Evolutionary conservation across 1,140 invertebrate species (phyloP).

Genomic region (Whitmania pigra): DNA sequence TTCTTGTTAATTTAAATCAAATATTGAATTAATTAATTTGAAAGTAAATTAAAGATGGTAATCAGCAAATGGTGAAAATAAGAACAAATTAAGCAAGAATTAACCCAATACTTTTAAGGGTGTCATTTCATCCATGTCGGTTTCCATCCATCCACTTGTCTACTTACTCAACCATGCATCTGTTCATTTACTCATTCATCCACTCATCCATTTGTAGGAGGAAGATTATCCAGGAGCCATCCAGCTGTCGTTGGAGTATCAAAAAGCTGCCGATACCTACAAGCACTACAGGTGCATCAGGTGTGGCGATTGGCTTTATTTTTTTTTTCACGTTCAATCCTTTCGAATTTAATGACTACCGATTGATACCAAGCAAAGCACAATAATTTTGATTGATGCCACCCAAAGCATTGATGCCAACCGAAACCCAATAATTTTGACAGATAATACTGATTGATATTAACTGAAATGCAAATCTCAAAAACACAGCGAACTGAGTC

Average conservation of each 20-base stretch:
- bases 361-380: not conserved
- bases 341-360: not conserved
- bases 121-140: not conserved
- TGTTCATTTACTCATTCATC: not conserved
- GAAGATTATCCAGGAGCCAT: slow-evolving; percentile 81
- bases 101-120: too few relatives aligned
- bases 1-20: not conserved
- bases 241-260: slow-evolving; percentile 69
- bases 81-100: too few relatives aligned
- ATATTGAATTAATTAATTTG: too few relatives aligned
- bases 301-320: slow-evolving; percentile 23
- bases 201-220: slow-evolving; percentile 40
- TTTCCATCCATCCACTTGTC: not conserved
- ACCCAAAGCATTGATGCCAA: too few relatives aligned
- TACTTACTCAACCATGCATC: not conserved
- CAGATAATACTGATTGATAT: too few relatives aligned
- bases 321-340: not conserved
- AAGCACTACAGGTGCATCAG: slow-evolving; percentile 40
- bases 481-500: slow-evolving; percentile 52
- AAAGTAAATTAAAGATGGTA: too few relatives aligned
- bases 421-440: too few relatives aligned
- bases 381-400: too few relatives aligned
- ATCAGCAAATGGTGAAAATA: too few relatives aligned
- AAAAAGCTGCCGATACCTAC: slow-evolving; percentile 55
- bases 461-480: too few relatives aligned